Conservation (phyloP, 2,113 vertebrate species). For the Gasterosteus nipponicus region DNA sequence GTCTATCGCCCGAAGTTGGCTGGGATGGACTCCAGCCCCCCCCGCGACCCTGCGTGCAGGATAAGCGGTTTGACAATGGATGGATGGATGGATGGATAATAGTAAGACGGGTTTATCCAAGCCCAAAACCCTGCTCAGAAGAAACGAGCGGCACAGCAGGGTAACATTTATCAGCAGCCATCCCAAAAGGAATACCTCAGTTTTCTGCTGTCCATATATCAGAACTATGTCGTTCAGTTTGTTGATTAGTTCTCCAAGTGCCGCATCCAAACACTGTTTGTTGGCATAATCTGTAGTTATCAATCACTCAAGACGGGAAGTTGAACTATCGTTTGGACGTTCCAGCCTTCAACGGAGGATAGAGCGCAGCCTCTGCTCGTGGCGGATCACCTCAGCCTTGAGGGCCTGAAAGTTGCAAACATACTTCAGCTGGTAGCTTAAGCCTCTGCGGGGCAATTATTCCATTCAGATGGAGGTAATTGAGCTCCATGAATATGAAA, state of each 20-base stretch:
- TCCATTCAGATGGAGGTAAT: constrained; percentile 80
- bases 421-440: constrained; percentile 73
- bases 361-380: constrained; percentile 41
- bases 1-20: too few species aligned
- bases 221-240: background rate
- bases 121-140: constrained; percentile 3
- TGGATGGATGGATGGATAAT: constrained; percentile 8
- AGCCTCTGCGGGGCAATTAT: constrained; percentile 75
- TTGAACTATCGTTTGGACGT: constrained; percentile 8
- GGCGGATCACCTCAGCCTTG: constrained; percentile 55
- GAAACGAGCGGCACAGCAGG: background rate
- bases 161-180: background rate
- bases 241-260: background rate
- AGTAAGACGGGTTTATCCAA: constrained; percentile 30
- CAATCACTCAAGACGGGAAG: background rate
- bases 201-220: background rate
- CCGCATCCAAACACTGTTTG: background rate
- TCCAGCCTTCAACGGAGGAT: constrained; percentile 38
- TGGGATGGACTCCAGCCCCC: too few species aligned
- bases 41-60: too few species aligned
- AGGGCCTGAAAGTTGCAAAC: constrained; percentile 63
- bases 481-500: constrained; percentile 81
- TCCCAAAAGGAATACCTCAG: background rate
- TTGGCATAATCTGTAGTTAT: background rate
- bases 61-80: too few species aligned